phyloP scores from a whole-genome alignment of 2,113 vertebrate species.

The Lutjanus erythropterus region DNA sequence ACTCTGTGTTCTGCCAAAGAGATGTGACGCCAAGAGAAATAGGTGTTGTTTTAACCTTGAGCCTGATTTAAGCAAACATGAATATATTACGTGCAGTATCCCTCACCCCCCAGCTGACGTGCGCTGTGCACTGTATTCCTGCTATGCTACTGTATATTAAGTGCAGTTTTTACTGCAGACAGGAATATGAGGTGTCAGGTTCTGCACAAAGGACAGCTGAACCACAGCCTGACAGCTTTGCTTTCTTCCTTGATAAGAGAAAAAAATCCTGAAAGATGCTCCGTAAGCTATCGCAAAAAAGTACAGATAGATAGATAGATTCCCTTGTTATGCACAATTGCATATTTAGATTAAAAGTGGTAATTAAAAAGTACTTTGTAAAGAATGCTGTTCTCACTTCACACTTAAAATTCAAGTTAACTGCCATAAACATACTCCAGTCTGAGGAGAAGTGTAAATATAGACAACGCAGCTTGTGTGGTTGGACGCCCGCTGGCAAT shows the following conservation, averaged over 20 bases:
- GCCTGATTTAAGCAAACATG: conserved; percentile 84
- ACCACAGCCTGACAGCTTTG: conserved; percentile 60
- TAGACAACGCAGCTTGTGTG: too few relatives aligned
- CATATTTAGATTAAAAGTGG: too few relatives aligned
- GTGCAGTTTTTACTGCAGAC: conserved; percentile 68
- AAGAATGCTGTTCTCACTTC: too few relatives aligned
- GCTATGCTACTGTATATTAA: conserved; percentile 71
- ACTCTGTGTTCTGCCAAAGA: conserved; percentile 78
- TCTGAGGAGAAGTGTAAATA: too few relatives aligned
- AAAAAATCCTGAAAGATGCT: conserved; percentile 25
- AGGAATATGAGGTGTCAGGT: conserved; percentile 73
- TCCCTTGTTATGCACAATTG: too few relatives aligned
- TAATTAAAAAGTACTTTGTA: too few relatives aligned
- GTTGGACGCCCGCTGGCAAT: too few relatives aligned
- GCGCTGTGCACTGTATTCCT: conserved; percentile 67
- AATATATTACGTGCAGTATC: conserved; percentile 80
- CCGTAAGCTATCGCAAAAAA: conserved; percentile 33
- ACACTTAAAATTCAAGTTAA: too few relatives aligned
- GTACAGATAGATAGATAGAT: conserved; percentile 11
- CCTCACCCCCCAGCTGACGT: conserved; percentile 63
- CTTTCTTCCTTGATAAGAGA: conserved; percentile 57
- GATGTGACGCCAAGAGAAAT: conserved; percentile 81
- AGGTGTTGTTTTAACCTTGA: conserved; percentile 86
- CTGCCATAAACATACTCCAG: too few relatives aligned
- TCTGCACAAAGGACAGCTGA: conserved; percentile 73